A percentile compares a stretch with the other conserved stretches of the same genome.
These are phyloP conservation scores for Thripadectes ignobilis DNA, from an alignment of 2,797 vertebrate genomes.

Conservation along the genomic window DNA sequence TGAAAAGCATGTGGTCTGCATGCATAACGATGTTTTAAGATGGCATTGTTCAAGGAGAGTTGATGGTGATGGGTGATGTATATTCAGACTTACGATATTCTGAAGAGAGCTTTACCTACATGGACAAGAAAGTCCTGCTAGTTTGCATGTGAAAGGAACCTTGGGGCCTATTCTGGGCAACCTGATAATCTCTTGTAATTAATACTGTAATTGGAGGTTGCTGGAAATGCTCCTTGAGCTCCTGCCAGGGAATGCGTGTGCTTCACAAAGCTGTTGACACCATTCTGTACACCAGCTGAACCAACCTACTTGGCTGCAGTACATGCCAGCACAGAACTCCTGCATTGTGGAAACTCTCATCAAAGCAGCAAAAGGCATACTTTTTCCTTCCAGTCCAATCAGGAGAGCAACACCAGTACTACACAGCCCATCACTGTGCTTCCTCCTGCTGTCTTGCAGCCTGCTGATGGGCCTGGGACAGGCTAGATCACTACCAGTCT, in stretches of 20 bases:
- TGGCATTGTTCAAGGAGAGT: background rate
- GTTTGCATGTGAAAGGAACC: constrained; percentile 10
- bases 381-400: background rate
- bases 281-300: background rate
- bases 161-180: background rate
- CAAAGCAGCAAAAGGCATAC: background rate
- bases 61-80: background rate
- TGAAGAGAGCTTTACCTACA: background rate
- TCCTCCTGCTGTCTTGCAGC: background rate
- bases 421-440: background rate
- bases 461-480: rapidly evolving
- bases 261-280: constrained; percentile 4
- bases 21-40: background rate
- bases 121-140: background rate
- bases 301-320: background rate
- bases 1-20: background rate
- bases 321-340: background rate
- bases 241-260: constrained; percentile 24
- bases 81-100: background rate
- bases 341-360: background rate
- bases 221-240: constrained; percentile 23
- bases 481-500: background rate
- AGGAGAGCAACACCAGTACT: background rate
- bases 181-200: constrained; percentile 34
- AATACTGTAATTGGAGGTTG: constrained; percentile 41